A percentile compares a stretch with the other conserved stretches of the same genome.
Evolutionary conservation across 1,140 invertebrate species (phyloP).

Genomic region (Penaeus vannamei): DNA sequence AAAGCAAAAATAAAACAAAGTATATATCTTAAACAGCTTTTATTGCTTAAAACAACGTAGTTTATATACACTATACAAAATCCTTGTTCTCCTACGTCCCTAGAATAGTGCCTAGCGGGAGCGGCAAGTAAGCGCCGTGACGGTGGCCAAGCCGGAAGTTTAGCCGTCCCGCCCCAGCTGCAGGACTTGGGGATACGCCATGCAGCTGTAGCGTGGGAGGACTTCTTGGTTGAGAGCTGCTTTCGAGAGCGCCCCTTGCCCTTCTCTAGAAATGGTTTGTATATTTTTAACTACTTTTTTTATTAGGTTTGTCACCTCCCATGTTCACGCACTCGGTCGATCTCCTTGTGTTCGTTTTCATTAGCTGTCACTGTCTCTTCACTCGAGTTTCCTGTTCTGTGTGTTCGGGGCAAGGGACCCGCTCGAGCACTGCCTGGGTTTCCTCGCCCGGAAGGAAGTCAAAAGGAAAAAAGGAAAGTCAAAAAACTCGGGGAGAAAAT

Average conservation of each 20-base stretch:
- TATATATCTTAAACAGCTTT: constrained; percentile 63
- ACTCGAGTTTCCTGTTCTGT: too few relatives aligned
- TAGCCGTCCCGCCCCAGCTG: constrained; percentile 19
- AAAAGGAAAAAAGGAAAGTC: too few relatives aligned
- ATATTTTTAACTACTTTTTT: too few relatives aligned
- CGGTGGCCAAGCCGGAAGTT: constrained; percentile 49
- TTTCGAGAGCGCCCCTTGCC: too few relatives aligned
- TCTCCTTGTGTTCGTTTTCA: too few relatives aligned
- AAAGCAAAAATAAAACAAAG: not conserved
- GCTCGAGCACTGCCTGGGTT: not conserved
- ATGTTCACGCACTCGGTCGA: too few relatives aligned
- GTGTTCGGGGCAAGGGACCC: not conserved
- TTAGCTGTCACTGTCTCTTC: too few relatives aligned
- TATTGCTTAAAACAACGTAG: constrained; percentile 66
- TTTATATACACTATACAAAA: constrained; percentile 65
- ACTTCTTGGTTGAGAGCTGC: too few relatives aligned
- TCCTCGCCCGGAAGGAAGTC: not conserved
- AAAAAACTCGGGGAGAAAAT: too few relatives aligned
- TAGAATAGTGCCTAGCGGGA: constrained; percentile 54
- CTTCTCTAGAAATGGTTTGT: too few relatives aligned
- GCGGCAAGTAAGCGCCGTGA: constrained; percentile 58
- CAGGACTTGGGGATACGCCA: constrained; percentile 57
- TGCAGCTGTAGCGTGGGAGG: not conserved
- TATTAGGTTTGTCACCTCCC: too few relatives aligned
- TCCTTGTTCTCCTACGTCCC: constrained; percentile 60